These are phyloP conservation scores for Erannis defoliaria DNA, from an alignment of 2,888 invertebrate genomes.

Conservation along the genomic window DNA sequence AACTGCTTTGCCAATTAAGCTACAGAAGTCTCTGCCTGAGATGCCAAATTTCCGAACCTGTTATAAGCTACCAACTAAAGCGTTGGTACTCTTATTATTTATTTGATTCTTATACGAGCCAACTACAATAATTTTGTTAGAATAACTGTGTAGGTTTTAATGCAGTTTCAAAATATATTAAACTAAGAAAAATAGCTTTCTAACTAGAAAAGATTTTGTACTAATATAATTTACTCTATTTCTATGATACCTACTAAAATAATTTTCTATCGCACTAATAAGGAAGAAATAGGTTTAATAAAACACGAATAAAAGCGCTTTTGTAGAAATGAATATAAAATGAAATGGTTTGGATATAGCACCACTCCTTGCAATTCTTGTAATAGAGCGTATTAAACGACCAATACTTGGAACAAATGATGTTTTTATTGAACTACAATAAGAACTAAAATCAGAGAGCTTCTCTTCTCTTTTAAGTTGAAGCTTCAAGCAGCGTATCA, in stretches of 20 bases:
- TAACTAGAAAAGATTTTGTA: too few relatives aligned
- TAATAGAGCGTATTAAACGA: conserved; percentile 54
- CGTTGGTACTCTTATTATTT: too few relatives aligned
- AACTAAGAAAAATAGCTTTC: too few relatives aligned
- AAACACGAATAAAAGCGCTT: conserved; percentile 19
- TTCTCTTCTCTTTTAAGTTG: background rate
- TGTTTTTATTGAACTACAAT: conserved; percentile 6
- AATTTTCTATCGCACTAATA: conserved; percentile 7
- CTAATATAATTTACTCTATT: background rate
- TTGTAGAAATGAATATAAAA: conserved; percentile 31
- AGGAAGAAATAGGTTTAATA: conserved; percentile 8
- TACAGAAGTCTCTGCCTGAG: too few relatives aligned
- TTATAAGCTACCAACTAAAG: too few relatives aligned
- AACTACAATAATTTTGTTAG: too few relatives aligned
- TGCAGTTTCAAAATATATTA: too few relatives aligned
- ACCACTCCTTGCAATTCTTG: conserved; percentile 52
- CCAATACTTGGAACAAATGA: conserved; percentile 51
- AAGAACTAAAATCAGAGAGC: background rate
- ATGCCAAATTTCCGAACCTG: too few relatives aligned
- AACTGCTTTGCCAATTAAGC: too few relatives aligned
- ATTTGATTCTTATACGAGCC: too few relatives aligned
- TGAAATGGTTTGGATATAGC: conserved; percentile 32
- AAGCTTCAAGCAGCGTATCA: background rate
- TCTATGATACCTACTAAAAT: conserved; percentile 4
- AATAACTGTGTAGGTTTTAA: too few relatives aligned